Conservation (phyloP, 1,140 invertebrate species). For the Saccostrea glomerata region DNA sequence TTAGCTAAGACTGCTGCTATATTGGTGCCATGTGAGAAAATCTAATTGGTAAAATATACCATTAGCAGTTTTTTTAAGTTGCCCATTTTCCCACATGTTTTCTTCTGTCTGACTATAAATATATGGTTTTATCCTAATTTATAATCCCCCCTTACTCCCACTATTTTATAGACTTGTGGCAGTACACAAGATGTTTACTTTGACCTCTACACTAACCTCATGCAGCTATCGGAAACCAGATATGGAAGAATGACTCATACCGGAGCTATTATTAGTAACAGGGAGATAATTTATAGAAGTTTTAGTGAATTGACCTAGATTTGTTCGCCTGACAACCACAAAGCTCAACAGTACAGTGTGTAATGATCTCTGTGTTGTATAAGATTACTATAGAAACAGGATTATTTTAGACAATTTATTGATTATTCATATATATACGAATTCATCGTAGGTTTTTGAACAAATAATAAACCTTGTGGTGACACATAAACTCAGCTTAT, state of each 20-base stretch:
- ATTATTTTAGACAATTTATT: conserved; percentile 36
- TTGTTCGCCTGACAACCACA: conserved; percentile 21
- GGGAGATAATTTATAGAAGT: conserved; percentile 56
- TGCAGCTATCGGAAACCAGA: conserved; percentile 47
- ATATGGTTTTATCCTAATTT: background rate
- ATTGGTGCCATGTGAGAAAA: conserved; percentile 11
- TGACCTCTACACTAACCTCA: conserved; percentile 21
- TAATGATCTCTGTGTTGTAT: conserved; percentile 4
- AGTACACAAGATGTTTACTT: conserved; percentile 6
- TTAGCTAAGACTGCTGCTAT: background rate
- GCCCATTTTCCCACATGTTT: conserved; percentile 10
- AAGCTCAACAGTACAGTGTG: background rate
- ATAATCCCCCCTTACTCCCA: conserved; percentile 14
- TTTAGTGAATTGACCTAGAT: conserved; percentile 35
- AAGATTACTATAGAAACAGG: conserved; percentile 29
- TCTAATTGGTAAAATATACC: conserved; percentile 25
- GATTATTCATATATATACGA: background rate
- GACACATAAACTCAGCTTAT: background rate
- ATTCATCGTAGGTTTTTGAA: background rate
- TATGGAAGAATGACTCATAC: conserved; percentile 57
- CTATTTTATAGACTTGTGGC: background rate
- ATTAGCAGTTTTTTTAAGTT: background rate
- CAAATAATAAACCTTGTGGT: background rate
- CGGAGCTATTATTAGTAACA: conserved; percentile 58
- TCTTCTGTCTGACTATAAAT: background rate